These are phyloP conservation scores for Sardina pilchardus DNA, from an alignment of 2,113 vertebrate genomes.

Conservation along the genomic window DNA sequence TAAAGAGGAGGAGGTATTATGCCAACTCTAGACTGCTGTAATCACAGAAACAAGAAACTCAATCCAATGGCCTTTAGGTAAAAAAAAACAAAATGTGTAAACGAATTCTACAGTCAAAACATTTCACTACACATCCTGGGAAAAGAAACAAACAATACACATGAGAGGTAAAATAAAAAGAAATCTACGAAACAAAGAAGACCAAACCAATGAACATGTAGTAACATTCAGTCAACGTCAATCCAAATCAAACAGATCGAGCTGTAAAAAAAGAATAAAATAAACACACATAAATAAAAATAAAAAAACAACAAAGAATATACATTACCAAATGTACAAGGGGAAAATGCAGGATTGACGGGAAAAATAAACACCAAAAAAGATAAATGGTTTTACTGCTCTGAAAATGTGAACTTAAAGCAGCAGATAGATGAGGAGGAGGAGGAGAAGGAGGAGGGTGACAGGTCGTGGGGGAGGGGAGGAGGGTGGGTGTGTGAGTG, in stretches of 20 bases:
- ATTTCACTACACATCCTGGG: constrained; percentile 60
- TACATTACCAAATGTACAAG: constrained; percentile 58
- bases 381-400: constrained; percentile 72
- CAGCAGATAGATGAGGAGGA: constrained; percentile 65
- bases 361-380: constrained; percentile 43
- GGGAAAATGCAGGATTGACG: constrained; percentile 55
- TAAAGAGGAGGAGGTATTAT: neutral
- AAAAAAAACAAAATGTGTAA: constrained; percentile 54
- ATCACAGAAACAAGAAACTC: constrained; percentile 76
- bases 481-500: constrained; percentile 49
- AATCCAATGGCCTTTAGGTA: constrained; percentile 83
- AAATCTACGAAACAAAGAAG: constrained; percentile 29
- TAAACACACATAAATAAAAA: constrained; percentile 55
- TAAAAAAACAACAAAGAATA: constrained; percentile 50
- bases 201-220: constrained; percentile 64
- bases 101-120: constrained; percentile 46
- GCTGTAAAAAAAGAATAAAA: constrained; percentile 23
- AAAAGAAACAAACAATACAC: constrained; percentile 60
- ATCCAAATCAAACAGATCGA: constrained; percentile 37
- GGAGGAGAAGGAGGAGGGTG: constrained; percentile 27
- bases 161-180: constrained; percentile 33
- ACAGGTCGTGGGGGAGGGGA: constrained; percentile 23
- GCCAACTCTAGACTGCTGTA: constrained; percentile 10
- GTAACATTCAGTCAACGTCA: constrained; percentile 54
- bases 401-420: constrained; percentile 77